Conservation (phyloP, 2,797 vertebrate species). For the Hydrocynus forskahlii region DNA sequence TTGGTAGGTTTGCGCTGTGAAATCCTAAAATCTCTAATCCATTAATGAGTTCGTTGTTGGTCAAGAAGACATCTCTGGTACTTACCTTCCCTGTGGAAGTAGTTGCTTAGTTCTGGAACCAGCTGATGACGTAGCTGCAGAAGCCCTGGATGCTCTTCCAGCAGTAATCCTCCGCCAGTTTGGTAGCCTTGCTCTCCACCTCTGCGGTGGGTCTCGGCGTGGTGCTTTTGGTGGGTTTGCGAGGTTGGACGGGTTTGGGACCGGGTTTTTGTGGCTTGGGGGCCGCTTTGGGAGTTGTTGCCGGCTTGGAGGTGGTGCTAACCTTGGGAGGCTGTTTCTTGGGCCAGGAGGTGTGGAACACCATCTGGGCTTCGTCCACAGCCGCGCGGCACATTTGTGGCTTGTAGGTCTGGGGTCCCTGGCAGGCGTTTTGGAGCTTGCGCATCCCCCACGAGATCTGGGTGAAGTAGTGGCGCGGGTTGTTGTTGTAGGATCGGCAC, state of each 20-base stretch:
- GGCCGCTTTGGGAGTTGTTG: constrained; percentile 43
- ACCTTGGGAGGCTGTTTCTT: constrained; percentile 39
- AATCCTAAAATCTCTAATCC: not conserved
- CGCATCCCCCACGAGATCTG: constrained; percentile 82
- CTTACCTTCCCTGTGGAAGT: constrained; percentile 8
- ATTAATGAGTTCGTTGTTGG: not conserved
- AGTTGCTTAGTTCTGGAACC: constrained; percentile 76
- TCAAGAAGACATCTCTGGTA: not conserved
- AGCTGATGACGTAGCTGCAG: constrained; percentile 82
- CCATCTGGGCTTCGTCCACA: constrained; percentile 80
- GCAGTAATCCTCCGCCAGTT: constrained; percentile 82
- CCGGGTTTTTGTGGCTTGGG: constrained; percentile 56
- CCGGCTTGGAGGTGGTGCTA: constrained; percentile 54
- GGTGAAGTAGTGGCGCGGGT: constrained; percentile 85
- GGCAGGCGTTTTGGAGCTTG: constrained; percentile 80
- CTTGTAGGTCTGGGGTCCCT: constrained; percentile 75
- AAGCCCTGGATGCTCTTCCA: constrained; percentile 84
- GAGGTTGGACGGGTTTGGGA: constrained; percentile 29
- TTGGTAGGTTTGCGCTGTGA: not conserved
- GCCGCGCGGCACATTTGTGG: constrained; percentile 81
- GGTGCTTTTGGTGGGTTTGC: constrained; percentile 49
- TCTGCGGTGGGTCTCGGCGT: constrained; percentile 49
- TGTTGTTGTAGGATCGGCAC: constrained; percentile 82
- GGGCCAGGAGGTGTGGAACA: constrained; percentile 72
- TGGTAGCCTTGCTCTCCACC: constrained; percentile 68